These are phyloP conservation scores for Oxyura jamaicensis DNA, from an alignment of 2,113 vertebrate species.

Conservation along the genomic window DNA sequence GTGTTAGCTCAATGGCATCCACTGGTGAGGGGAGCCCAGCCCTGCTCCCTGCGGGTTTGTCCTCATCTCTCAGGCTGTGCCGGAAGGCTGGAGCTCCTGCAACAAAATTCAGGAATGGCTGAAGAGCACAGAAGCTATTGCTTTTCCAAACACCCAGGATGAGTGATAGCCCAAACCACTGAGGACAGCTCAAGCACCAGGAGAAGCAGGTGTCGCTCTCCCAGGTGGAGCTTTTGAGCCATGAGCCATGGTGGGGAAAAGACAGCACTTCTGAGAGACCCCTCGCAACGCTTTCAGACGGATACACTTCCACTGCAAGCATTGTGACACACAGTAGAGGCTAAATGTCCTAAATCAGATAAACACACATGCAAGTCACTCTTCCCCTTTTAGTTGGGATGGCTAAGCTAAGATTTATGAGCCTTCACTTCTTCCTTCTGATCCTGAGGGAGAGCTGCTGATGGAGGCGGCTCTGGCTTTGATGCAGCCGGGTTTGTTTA, in stretches of 20 bases:
- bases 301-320: background rate
- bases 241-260: rapidly evolving
- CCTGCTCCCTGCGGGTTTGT: rapidly evolving
- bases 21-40: rapidly evolving
- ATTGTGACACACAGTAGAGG: rapidly evolving
- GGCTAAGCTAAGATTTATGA: background rate
- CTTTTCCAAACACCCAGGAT: too few species aligned
- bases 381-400: background rate
- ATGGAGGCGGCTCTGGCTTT: background rate
- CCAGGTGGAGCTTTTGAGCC: background rate
- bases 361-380: background rate
- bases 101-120: background rate
- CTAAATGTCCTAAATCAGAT: background rate
- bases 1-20: background rate
- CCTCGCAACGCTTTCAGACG: too few species aligned
- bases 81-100: too few species aligned
- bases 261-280: background rate
- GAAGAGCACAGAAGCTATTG: background rate
- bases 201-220: rapidly evolving
- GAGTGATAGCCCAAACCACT: background rate
- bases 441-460: background rate
- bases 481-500: background rate
- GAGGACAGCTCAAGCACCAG: background rate
- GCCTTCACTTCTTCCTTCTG: background rate
- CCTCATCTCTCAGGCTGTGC: background rate